These are phyloP conservation scores for Phalacrocorax carbo DNA, from an alignment of 2,113 vertebrate genomes.

Conservation along the genomic window DNA sequence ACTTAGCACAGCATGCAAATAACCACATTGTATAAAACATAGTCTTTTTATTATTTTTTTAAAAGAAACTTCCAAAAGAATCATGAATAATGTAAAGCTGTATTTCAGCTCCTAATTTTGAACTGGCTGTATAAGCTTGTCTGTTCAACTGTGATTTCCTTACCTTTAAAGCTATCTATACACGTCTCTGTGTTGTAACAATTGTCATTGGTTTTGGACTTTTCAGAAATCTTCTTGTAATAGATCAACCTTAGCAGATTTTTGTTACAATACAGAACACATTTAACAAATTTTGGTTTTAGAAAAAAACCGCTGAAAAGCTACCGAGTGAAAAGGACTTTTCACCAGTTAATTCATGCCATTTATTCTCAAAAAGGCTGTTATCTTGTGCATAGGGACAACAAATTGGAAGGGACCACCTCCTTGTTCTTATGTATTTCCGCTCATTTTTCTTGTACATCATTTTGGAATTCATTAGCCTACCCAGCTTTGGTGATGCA, in stretches of 20 bases:
- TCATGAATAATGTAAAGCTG: not conserved
- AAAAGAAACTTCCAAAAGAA: not conserved
- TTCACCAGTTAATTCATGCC: not conserved
- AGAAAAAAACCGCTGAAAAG: not conserved
- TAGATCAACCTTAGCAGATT: not conserved
- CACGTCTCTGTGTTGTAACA: not conserved
- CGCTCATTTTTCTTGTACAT: not conserved
- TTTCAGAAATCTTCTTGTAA: not conserved
- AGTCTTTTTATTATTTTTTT: not conserved
- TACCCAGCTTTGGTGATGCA: not conserved
- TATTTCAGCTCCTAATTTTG: not conserved
- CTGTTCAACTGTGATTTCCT: not conserved
- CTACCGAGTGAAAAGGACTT: not conserved
- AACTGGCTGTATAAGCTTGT: not conserved
- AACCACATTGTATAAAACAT: not conserved
- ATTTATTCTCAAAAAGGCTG: not conserved
- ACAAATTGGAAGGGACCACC: not conserved
- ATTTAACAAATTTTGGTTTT: not conserved
- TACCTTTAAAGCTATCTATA: not conserved
- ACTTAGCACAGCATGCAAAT: not conserved
- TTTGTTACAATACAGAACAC: not conserved
- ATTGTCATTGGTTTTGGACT: not conserved
- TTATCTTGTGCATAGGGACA: not conserved
- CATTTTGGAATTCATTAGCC: not conserved
- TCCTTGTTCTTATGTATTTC: not conserved